Evolutionary conservation across 2,888 invertebrate genomes (phyloP).

Genomic region (Drosophila cognata): DNA sequence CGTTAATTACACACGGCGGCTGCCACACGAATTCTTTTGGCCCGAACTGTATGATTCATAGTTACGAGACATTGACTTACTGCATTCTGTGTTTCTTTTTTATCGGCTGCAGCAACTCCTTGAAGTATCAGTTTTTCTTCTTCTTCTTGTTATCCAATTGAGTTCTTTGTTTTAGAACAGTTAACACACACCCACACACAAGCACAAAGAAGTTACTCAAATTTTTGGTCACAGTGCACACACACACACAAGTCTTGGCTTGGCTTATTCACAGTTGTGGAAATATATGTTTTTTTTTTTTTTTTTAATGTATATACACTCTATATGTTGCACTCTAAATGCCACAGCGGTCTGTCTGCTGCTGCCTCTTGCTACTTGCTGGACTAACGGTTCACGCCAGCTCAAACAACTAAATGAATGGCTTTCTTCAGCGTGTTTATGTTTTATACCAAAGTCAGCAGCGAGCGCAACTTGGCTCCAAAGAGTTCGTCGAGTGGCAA

Average conservation of each 20-base stretch:
- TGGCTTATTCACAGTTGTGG: slow-evolving; percentile 1
- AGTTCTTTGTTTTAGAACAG: slow-evolving; percentile 7
- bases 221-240: slow-evolving; percentile 23
- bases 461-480: slow-evolving; percentile 32
- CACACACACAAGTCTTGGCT: slow-evolving; percentile 15
- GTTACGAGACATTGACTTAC: slow-evolving; percentile 58
- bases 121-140: neutral
- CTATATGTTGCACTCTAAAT: slow-evolving; percentile 57
- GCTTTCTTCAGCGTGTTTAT: slow-evolving; percentile 83
- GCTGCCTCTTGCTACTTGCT: slow-evolving; percentile 38
- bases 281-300: neutral
- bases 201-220: slow-evolving; percentile 7
- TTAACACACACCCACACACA: slow-evolving; percentile 15
- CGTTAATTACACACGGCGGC: slow-evolving; percentile 56
- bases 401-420: slow-evolving; percentile 83
- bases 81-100: slow-evolving; percentile 55
- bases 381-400: slow-evolving; percentile 75
- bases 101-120: slow-evolving; percentile 30
- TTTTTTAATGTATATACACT: neutral
- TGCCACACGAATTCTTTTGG: slow-evolving; percentile 39
- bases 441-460: slow-evolving; percentile 80
- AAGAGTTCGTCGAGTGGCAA: slow-evolving; percentile 48
- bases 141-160: slow-evolving; percentile 34
- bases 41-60: slow-evolving; percentile 57
- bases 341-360: slow-evolving; percentile 45